Evolutionary conservation across 2,888 invertebrate genomes (phyloP).

Genomic region (Stictocephala bisonia): DNA sequence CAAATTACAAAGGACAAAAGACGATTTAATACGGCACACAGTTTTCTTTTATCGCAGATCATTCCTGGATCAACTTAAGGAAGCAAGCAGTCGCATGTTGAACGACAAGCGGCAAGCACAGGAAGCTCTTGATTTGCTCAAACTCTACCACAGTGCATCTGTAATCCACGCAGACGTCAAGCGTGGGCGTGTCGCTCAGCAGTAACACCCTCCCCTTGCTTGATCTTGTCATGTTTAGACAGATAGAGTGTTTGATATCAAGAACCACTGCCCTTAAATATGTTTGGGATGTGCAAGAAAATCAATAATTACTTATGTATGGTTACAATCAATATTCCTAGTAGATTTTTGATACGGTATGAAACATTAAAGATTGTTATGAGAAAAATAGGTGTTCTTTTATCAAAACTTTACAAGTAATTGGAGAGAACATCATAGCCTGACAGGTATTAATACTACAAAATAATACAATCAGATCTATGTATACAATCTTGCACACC

Average conservation of each 20-base stretch:
- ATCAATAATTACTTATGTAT: no score
- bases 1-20: no score
- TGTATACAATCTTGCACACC: no score
- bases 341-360: no score
- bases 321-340: no score
- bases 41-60: constrained; percentile 64
- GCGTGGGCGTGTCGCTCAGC: constrained; percentile 45
- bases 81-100: constrained; percentile 82
- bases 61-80: constrained; percentile 83
- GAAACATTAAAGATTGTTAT: no score
- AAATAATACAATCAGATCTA: no score
- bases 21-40: constrained; percentile 45
- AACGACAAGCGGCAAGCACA: constrained; percentile 87
- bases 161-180: constrained; percentile 50
- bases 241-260: no score
- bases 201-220: not conserved
- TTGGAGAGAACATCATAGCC: no score
- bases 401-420: no score
- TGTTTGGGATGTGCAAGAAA: constrained; percentile 12
- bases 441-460: no score
- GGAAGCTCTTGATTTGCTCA: constrained; percentile 86
- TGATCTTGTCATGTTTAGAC: not conserved
- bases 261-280: not conserved
- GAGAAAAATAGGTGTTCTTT: no score
- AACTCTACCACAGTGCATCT: constrained; percentile 72